phyloP scores from a whole-genome alignment of 2,113 vertebrate species.

The Lynx canadensis region DNA sequence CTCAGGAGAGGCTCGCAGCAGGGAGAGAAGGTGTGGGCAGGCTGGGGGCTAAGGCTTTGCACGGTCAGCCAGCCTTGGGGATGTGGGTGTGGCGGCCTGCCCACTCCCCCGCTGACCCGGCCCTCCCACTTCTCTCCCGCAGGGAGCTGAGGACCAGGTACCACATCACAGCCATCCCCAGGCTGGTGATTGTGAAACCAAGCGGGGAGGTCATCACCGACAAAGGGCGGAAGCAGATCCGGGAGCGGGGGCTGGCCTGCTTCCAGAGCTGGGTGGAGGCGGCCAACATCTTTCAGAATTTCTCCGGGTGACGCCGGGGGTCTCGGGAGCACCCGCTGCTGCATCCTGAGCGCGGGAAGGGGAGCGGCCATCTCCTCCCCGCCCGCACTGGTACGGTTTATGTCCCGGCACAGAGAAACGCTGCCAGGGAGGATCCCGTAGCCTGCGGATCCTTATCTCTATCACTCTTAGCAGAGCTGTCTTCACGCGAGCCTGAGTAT shows the following conservation, averaged over 20 bases:
- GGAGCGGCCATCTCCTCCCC: neutral
- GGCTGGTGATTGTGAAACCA: constrained; percentile 97
- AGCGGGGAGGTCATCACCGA: constrained; percentile 96
- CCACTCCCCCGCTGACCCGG: neutral
- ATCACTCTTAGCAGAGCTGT: constrained; percentile 32
- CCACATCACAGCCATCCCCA: constrained; percentile 93
- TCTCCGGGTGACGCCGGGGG: constrained; percentile 84
- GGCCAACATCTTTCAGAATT: constrained; percentile 96
- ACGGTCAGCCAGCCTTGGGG: too few species aligned
- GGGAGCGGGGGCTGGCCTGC: constrained; percentile 92
- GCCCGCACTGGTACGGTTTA: neutral
- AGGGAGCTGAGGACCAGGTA: constrained; percentile 96
- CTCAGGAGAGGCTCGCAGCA: neutral
- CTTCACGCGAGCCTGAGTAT: neutral
- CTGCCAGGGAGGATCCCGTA: neutral
- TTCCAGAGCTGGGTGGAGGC: constrained; percentile 94
- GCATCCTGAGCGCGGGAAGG: neutral
- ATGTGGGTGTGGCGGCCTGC: neutral
- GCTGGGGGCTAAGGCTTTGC: neutral
- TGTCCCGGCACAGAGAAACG: neutral
- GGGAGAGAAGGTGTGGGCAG: neutral
- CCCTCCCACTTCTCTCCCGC: constrained; percentile 50
- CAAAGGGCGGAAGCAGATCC: constrained; percentile 96
- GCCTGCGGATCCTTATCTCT: neutral
- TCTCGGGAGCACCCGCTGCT: too few species aligned